Evolutionary conservation across 1,140 invertebrate species (phyloP), one percentile per base, ranked within the genome.

Genomic region (Hyles vespertilio): DNA sequence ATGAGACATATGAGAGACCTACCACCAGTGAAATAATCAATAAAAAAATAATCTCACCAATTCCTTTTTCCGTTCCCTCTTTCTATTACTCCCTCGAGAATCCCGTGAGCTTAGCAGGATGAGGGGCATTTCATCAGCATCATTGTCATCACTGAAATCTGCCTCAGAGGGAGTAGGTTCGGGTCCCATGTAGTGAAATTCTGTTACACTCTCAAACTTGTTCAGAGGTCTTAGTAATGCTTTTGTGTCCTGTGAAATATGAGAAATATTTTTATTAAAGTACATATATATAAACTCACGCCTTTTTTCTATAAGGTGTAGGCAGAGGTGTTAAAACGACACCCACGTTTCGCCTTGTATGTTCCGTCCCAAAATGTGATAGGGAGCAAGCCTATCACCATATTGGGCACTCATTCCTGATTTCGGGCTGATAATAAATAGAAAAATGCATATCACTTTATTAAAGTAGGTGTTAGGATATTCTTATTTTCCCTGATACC

Each of bases 81-180:
- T 53, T n/a, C 3, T 12, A 0, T 53, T 43, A 36, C 0, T 53
- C 10, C 33, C 32, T 32, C 22, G n/a, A 8, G 7, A 4, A 51
- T 10, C n/a, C 4, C 11, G 5, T 12, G 10, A 36, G n/a, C 36
- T 53, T 1, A 77, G 51, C 48, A 74, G 59, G 3, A 76, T 56
- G 7, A 79, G 45, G 2, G 77, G 77, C 8, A 76, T 33, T 45
- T 77, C 65, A 59, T 77, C 77, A 44, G 73, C 70, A 48, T 73
- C 67, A 52, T 66, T 47, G 0, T 40, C 33, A n/a, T 45, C 49
- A 45, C n/a, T 55, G 40, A 48, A 40, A 22, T 51, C 47, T n/a
- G 33, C 36, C 54, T 46, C 48, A 43, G 57, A 54, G 3, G 56
- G 36, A 9, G 9, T 3, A 9, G 10, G 10, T 1, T 50, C 47